phyloP scores from a whole-genome alignment of 2,113 vertebrate species.

The Damaliscus lunatus region DNA sequence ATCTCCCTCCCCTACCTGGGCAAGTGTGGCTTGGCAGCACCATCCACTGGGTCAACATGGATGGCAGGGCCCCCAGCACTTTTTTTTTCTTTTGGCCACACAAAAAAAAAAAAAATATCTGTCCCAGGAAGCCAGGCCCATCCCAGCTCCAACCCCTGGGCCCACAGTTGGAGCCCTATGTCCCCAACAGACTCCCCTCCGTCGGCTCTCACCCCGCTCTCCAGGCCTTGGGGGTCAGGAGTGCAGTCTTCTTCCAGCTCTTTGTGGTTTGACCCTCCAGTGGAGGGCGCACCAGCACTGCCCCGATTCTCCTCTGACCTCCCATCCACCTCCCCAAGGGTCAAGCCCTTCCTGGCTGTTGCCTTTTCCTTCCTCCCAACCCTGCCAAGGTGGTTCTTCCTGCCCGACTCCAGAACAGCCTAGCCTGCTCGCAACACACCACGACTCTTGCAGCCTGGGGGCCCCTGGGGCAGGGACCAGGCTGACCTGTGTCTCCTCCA shows the following conservation, averaged over 20 bases:
- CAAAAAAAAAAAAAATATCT: neutral
- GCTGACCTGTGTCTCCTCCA: neutral
- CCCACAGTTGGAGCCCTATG: neutral
- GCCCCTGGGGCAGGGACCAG: neutral
- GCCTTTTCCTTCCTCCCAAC: neutral
- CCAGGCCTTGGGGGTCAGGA: neutral
- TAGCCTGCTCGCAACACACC: neutral
- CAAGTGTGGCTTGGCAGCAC: too few relatives aligned
- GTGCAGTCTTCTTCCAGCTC: neutral
- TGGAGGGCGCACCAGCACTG: fast-evolving
- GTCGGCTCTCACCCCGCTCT: fast-evolving
- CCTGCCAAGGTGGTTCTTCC: neutral
- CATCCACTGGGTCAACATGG: neutral
- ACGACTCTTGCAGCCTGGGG: neutral
- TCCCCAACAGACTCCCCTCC: too few relatives aligned
- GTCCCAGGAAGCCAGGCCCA: neutral
- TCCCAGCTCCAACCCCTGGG: neutral
- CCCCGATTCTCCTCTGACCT: neutral
- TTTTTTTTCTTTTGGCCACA: neutral
- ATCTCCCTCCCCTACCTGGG: fast-evolving
- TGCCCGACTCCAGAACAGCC: neutral
- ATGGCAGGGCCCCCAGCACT: too few relatives aligned
- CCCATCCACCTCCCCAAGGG: fast-evolving
- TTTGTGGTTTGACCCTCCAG: neutral
- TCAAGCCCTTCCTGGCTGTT: neutral